A percentile compares a stretch with the other conserved stretches of the same genome.
phyloP scores from a whole-genome alignment of 2,888 invertebrate genomes.

The Tuberolachnus salignus region DNA sequence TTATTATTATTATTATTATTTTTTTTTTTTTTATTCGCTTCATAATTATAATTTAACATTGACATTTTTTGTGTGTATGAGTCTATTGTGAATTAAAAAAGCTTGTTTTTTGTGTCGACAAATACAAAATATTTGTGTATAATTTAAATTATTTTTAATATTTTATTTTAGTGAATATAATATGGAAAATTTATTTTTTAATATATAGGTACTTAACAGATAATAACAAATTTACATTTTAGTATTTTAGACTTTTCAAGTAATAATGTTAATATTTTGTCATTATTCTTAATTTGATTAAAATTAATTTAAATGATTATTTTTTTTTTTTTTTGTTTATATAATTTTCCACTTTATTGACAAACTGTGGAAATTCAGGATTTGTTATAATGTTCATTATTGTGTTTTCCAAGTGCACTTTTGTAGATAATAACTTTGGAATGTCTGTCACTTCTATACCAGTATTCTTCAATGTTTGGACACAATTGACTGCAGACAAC shows the following conservation, averaged over 20 bases:
- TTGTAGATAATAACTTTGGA: neutral
- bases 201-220: slow-evolving; percentile 40
- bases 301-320: slow-evolving; percentile 16
- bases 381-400: neutral
- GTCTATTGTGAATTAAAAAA: slow-evolving; percentile 24
- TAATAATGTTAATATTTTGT: slow-evolving; percentile 41
- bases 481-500: neutral
- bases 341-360: neutral
- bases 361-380: slow-evolving; percentile 3
- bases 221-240: slow-evolving; percentile 32
- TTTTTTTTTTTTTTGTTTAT: slow-evolving; percentile 20
- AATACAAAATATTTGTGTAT: slow-evolving; percentile 8
- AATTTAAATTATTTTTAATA: slow-evolving; percentile 45
- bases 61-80: slow-evolving; percentile 28
- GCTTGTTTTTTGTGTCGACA: neutral
- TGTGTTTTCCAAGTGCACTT: neutral
- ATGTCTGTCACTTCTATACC: slow-evolving; percentile 8
- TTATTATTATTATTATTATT: slow-evolving; percentile 18
- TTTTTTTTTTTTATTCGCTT: slow-evolving; percentile 33
- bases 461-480: neutral
- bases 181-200: slow-evolving; percentile 41
- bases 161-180: slow-evolving; percentile 43
- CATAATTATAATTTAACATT: slow-evolving; percentile 17
- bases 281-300: slow-evolving; percentile 25
- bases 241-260: slow-evolving; percentile 16